These are phyloP conservation scores for Melanostoma mellinum DNA, from an alignment of 2,888 invertebrate species.

Conservation along the genomic window DNA sequence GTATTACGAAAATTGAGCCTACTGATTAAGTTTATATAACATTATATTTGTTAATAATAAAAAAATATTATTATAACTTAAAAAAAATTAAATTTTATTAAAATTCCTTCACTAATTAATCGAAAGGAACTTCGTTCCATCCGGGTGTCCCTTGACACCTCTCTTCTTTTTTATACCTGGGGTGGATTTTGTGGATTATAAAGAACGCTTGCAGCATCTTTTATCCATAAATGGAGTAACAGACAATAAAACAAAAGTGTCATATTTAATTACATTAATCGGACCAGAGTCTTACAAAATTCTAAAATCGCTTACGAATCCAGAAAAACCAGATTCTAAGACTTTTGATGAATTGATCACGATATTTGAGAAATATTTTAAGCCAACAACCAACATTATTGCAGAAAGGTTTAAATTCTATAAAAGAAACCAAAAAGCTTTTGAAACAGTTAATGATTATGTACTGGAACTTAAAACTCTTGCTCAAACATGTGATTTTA, in stretches of 20 bases:
- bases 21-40: too few relatives aligned
- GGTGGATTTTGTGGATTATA: slow-evolving; percentile 26
- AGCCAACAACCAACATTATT: slow-evolving; percentile 12
- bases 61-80: too few relatives aligned
- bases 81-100: too few relatives aligned
- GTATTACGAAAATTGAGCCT: too few relatives aligned
- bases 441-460: too few relatives aligned
- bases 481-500: not conserved
- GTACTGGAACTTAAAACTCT: too few relatives aligned
- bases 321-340: slow-evolving; percentile 29
- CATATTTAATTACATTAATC: slow-evolving; percentile 42
- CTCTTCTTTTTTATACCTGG: slow-evolving; percentile 28
- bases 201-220: slow-evolving; percentile 34
- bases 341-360: slow-evolving; percentile 13
- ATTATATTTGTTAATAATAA: too few relatives aligned
- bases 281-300: slow-evolving; percentile 34
- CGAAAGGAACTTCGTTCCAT: too few relatives aligned
- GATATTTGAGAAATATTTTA: slow-evolving; percentile 29
- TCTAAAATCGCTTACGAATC: slow-evolving; percentile 19
- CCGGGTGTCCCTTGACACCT: too few relatives aligned
- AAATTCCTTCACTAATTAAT: too few relatives aligned
- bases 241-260: slow-evolving; percentile 23
- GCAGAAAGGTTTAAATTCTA: too few relatives aligned
- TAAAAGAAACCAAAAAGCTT: too few relatives aligned
- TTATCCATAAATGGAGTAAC: slow-evolving; percentile 23